Evolutionary conservation across 2,888 invertebrate genomes (phyloP), one percentile per base, ranked within the genome.

Genomic region (Spodoptera exigua): DNA sequence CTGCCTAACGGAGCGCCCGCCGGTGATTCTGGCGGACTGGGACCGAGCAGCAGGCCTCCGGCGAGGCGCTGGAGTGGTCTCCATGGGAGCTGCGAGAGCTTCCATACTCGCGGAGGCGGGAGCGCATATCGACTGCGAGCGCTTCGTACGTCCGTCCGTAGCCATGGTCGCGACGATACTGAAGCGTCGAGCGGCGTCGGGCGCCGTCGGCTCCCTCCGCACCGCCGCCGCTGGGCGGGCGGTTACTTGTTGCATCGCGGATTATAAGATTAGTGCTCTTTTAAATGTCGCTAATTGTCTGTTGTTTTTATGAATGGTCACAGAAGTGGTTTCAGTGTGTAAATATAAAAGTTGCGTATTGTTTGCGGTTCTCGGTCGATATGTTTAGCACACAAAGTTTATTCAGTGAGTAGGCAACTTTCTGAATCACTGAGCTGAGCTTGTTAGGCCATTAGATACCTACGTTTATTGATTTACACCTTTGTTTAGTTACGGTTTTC

Each of bases 121-220:
- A 81, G 96, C 95, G 90, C 96, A 96, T 88, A 97, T 96, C 82
- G 96, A 96, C 82, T 96, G 96, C 83, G 96, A 96, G 80, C 97
- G 96, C 81, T 96, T 96, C 84, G 95, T 95, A 76, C 95, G 95
- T 89, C 95, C 95, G 87, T 95, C 95, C 90, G 95, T 95, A 76
- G 95, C 95, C 95, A 95, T 95, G 85, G 85, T 94, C 93, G 94
- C 92, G 91, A 85, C 90, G 91, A 78, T 90, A 94, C 93, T 93
- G 90, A 92, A 91, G 59, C 65, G 62, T 49, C 14, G 44, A 52
- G 43, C 39, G 17, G 49, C 4, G 39, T 47, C 57, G 46, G 40
- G 21, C 51, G 43, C 56, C 51, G 48, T 48, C 66, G 66, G 65
- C 67, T 72, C 73, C 65, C 68, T 70, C 77, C 78, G 81, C 80